phyloP scores from a whole-genome alignment of 2,888 invertebrate genomes.

The Micropterix aruncella region DNA sequence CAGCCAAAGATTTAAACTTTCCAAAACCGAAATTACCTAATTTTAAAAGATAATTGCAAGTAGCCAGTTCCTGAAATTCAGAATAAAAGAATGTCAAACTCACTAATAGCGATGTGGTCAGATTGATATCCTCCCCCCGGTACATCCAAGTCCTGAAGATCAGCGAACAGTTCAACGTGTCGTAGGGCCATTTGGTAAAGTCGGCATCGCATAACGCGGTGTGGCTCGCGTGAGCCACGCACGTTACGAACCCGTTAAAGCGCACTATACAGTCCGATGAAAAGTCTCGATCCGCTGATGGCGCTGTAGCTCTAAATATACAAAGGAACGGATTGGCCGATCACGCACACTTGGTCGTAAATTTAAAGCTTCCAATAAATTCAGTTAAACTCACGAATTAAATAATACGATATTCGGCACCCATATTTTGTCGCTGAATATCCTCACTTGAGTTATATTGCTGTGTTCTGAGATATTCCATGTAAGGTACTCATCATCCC shows the following conservation, averaged over 20 bases:
- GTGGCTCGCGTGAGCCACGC: slow-evolving; percentile 26
- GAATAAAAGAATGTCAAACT: too few relatives aligned
- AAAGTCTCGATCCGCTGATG: too few relatives aligned
- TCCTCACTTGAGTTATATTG: background rate
- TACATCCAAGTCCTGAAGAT: slow-evolving; percentile 36
- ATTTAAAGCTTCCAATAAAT: too few relatives aligned
- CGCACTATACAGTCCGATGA: background rate
- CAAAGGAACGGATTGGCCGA: too few relatives aligned
- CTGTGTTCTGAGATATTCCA: background rate
- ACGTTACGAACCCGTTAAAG: slow-evolving; percentile 30
- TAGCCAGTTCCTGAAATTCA: too few relatives aligned
- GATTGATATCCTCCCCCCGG: background rate
- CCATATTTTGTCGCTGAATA: background rate
- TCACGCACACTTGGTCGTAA: too few relatives aligned
- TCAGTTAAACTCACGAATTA: background rate
- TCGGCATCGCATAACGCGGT: slow-evolving; percentile 29
- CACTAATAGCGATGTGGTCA: too few relatives aligned
- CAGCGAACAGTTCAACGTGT: slow-evolving; percentile 33
- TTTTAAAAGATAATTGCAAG: too few relatives aligned
- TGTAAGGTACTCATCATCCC: background rate
- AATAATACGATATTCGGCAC: background rate
- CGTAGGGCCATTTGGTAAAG: slow-evolving; percentile 35
- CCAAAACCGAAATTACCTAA: too few relatives aligned
- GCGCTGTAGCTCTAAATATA: too few relatives aligned
- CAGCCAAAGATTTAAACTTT: too few relatives aligned